Conservation (phyloP, 2,113 vertebrate genomes). For the Nanorana parkeri region DNA sequence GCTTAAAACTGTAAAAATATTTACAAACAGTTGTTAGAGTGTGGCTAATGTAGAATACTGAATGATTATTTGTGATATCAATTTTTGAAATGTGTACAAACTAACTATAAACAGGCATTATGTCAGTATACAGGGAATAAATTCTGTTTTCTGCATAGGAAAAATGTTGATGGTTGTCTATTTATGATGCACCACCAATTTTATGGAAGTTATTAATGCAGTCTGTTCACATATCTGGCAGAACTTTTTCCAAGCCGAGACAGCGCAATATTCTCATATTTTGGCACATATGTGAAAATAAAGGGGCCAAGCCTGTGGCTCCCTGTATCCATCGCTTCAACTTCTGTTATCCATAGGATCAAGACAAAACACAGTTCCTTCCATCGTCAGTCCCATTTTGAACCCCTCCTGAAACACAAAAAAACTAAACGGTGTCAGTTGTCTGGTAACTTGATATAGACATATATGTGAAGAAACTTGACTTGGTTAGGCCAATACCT, state of each 20-base stretch:
- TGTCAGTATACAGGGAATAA: not conserved
- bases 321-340: slow-evolving; percentile 76
- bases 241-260: too few relatives aligned
- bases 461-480: not conserved
- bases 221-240: too few relatives aligned
- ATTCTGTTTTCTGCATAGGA: slow-evolving; percentile 30
- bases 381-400: slow-evolving; percentile 99
- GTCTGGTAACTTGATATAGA: not conserved
- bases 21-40: not conserved
- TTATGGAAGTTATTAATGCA: too few relatives aligned
- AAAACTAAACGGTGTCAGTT: slow-evolving; percentile 38
- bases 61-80: not conserved
- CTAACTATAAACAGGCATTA: slow-evolving; percentile 1
- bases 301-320: slow-evolving; percentile 40
- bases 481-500: not conserved
- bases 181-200: not conserved
- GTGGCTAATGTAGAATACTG: not conserved
- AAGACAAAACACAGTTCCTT: slow-evolving; percentile 94
- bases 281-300: slow-evolving; percentile 67
- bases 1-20: not conserved
- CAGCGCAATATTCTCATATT: slow-evolving; percentile 48
- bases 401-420: slow-evolving; percentile 95
- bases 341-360: slow-evolving; percentile 93
- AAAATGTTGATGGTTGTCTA: not conserved
- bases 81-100: not conserved